These are phyloP conservation scores for Passer domesticus DNA, from an alignment of 2,113 vertebrate species.

Conservation along the genomic window DNA sequence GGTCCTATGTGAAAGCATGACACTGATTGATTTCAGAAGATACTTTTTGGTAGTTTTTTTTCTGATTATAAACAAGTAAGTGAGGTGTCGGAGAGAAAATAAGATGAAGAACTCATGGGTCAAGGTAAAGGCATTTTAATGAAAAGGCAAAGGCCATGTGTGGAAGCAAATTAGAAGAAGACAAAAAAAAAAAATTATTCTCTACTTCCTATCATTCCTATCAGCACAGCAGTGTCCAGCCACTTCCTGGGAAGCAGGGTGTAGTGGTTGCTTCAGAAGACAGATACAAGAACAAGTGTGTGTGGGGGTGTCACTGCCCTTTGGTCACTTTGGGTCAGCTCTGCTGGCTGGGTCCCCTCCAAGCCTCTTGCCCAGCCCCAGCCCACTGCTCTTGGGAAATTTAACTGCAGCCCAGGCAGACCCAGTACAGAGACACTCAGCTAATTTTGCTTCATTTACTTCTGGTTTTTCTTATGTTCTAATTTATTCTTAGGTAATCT, in stretches of 20 bases:
- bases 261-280: neutral
- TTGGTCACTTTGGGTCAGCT: neutral
- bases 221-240: neutral
- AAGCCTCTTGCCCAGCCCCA: neutral
- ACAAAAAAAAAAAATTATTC: neutral
- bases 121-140: neutral
- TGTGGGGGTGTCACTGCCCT: neutral
- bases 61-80: neutral
- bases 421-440: neutral
- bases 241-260: neutral
- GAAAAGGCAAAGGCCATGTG: neutral
- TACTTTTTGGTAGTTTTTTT: neutral
- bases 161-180: neutral
- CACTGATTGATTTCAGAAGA: neutral
- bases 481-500: neutral
- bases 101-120: neutral
- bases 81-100: neutral
- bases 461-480: neutral
- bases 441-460: neutral
- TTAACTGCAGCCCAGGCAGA: neutral
- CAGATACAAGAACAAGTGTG: neutral
- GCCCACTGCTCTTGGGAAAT: neutral
- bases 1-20: neutral
- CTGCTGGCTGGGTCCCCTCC: neutral
- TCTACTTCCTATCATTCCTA: neutral